Base-by-base conservation (phyloP, 2,888 invertebrate genomes). In the Andrena bicolor region DNA sequence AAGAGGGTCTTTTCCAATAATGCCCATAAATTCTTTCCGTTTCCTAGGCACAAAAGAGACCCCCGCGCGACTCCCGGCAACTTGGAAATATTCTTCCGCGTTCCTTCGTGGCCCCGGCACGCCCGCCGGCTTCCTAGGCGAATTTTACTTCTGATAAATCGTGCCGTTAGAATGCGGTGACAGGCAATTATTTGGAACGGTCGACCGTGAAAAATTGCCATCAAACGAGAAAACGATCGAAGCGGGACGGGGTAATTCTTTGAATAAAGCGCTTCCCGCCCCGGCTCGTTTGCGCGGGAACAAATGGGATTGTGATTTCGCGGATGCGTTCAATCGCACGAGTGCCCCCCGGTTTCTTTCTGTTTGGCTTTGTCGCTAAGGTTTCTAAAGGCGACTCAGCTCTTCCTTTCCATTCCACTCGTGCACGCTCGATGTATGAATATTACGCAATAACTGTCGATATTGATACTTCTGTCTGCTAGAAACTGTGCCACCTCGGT, bases 101-200 rank as follows among this genome's bases (percentile, higher is more conserved):
- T 51, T 30, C 32, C 23, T 6, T 35, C 64, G 35, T 6, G 20
- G 2, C 20, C 28, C 10, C 13, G 20, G n/a, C 49, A 13, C 2
- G 10, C 35, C 20, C n/a, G 7, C 23, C n/a, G 7, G 51, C 2
- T 20, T 20, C 13, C n/a, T 26, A 8, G 8, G 20, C 35, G 51
- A 69, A 69, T 69, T 64, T 49, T 49, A 26, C 49, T 71, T 58
- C 13, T 72, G 76, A 76, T 48, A 56, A 76, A 76, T 72, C 23
- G 71, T 48, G 4, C 64, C 32, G 58, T 64, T 72, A 64, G 64
- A 76, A 49, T 61, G 26, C 61, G 51, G 61, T 10, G 70, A 53
- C 69, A 70, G 64, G 64, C 76, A 76, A 72, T 76, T 71, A 76
- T 72, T 58, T 49, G 64, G 7, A 58, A 76, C 76, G 48, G 10